Evolutionary conservation across 2,113 vertebrate genomes (phyloP).

Genomic region (Oxyura jamaicensis): DNA sequence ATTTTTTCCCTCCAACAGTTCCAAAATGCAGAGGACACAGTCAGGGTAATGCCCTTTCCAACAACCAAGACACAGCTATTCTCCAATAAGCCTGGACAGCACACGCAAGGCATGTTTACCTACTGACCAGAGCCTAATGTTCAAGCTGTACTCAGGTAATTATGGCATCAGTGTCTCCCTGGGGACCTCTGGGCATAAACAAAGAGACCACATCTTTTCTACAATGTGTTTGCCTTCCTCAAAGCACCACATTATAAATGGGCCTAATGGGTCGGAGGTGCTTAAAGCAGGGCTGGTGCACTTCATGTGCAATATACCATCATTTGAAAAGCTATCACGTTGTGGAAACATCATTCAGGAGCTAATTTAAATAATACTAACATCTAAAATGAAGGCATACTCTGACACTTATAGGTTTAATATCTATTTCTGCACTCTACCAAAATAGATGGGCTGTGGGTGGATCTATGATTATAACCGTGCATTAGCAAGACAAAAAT

Average conservation of each 20-base stretch:
- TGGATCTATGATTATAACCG: conserved; percentile 61
- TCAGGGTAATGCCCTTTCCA: not conserved
- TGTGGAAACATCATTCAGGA: conserved; percentile 56
- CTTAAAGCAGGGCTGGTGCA: conserved; percentile 50
- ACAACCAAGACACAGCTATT: not conserved
- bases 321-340: conserved; percentile 70
- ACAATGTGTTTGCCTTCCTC: conserved; percentile 11
- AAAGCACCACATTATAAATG: conserved; percentile 65
- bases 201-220: conserved; percentile 40
- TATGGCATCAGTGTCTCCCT: conserved; percentile 48
- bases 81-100: not conserved
- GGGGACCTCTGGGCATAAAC: conserved; percentile 25
- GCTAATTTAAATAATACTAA: conserved; percentile 77
- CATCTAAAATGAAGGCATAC: conserved; percentile 60
- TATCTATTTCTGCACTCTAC: conserved; percentile 65
- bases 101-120: not conserved
- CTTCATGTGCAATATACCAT: conserved; percentile 55
- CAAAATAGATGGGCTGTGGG: conserved; percentile 69
- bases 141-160: conserved; percentile 41
- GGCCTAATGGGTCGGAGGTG: conserved; percentile 68
- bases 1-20: not conserved
- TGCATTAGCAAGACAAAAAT: conserved; percentile 69
- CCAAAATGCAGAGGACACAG: not conserved
- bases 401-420: conserved; percentile 77
- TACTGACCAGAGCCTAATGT: not conserved